Evolutionary conservation across 1,140 invertebrate species (phyloP).

Genomic region (Papilio polyxenes): DNA sequence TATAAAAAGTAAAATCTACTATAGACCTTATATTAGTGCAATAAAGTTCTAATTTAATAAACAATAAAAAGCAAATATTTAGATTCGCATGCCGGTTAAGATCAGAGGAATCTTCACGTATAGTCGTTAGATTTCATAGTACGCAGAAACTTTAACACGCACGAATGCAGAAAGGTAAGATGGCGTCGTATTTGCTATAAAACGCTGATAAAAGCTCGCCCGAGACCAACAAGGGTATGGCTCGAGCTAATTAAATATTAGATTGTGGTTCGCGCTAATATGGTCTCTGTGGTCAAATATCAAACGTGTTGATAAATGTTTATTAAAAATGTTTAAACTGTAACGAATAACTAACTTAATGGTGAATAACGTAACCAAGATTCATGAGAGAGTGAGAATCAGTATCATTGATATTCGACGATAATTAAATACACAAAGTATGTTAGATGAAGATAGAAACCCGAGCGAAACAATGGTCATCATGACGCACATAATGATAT

Average conservation of each 20-base stretch:
- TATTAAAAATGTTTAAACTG: not conserved
- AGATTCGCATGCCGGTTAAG: conserved; percentile 14
- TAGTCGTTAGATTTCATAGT: conserved; percentile 32
- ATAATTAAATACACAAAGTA: not conserved
- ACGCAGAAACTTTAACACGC: conserved; percentile 33
- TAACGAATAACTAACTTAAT: too few species aligned
- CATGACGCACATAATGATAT: not conserved
- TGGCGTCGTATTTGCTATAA: conserved; percentile 33
- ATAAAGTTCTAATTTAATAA: not conserved
- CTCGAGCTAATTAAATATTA: conserved; percentile 10
- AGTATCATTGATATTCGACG: not conserved
- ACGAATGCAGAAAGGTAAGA: conserved; percentile 19
- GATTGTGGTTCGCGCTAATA: not conserved
- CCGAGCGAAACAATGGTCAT: not conserved
- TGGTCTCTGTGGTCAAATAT: not conserved
- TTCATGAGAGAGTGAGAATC: not conserved
- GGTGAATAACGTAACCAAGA: too few species aligned
- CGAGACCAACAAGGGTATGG: conserved; percentile 27
- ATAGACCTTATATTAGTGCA: not conserved
- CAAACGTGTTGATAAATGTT: not conserved
- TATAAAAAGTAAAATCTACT: not conserved
- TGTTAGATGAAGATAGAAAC: not conserved
- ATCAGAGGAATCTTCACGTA: conserved; percentile 27
- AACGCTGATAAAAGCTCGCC: conserved; percentile 26
- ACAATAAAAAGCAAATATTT: not conserved